phyloP scores from a whole-genome alignment of 2,888 invertebrate genomes.

The Pristionchus exspectatus region DNA sequence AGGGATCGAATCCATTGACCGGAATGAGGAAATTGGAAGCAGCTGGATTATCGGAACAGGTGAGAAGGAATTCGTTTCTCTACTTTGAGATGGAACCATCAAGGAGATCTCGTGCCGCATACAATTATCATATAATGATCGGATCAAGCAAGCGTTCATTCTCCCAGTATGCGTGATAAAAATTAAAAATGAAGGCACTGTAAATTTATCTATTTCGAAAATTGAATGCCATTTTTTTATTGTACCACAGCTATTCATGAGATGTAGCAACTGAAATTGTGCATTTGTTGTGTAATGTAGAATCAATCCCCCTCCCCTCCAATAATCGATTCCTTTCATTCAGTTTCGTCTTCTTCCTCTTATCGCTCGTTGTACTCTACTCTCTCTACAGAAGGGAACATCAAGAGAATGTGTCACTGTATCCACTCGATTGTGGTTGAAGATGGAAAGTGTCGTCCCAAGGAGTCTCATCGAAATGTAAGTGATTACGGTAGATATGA shows the following conservation, averaged over 20 bases:
- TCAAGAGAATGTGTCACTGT: neutral
- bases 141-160: neutral
- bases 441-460: conserved; percentile 50
- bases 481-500: neutral
- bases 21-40: conserved; percentile 35
- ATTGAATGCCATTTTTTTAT: neutral
- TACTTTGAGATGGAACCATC: neutral
- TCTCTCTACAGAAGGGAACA: neutral
- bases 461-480: conserved; percentile 51
- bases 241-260: too few relatives aligned
- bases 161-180: neutral
- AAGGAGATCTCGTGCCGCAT: neutral
- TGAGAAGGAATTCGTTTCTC: neutral
- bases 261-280: too few relatives aligned
- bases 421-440: conserved; percentile 37
- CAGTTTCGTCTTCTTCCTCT: conserved; percentile 49
- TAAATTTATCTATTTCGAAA: neutral
- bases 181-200: neutral
- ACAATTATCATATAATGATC: neutral
- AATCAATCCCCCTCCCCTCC: too few relatives aligned
- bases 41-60: conserved; percentile 51
- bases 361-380: conserved; percentile 16
- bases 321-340: neutral
- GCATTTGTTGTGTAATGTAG: too few relatives aligned
- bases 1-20: neutral